A percentile compares a stretch with the other conserved stretches of the same genome.
phyloP scores from a whole-genome alignment of 2,888 invertebrate species.

The Acrocyrtus sp. region DNA sequence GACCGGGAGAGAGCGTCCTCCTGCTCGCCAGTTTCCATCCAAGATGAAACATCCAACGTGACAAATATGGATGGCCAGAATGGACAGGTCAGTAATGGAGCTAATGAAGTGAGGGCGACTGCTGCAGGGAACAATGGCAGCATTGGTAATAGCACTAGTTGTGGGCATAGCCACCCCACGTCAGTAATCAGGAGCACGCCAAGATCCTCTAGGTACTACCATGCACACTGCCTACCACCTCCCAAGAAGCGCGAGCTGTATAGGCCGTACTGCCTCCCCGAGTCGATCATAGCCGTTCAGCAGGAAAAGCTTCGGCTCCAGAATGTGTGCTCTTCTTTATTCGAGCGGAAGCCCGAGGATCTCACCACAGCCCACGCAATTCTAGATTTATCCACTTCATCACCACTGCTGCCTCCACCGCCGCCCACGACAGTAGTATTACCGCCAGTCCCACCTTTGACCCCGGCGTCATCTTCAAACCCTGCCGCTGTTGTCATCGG shows the following conservation, averaged over 20 bases:
- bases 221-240: slow-evolving; percentile 70
- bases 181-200: slow-evolving; percentile 56
- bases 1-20: slow-evolving; percentile 71
- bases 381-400: slow-evolving; percentile 87
- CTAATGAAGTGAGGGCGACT: slow-evolving; percentile 43
- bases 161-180: slow-evolving; percentile 44
- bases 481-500: slow-evolving; percentile 27
- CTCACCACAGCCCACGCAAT: slow-evolving; percentile 89
- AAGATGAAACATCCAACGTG: slow-evolving; percentile 66
- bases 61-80: slow-evolving; percentile 61
- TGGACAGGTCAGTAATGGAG: slow-evolving; percentile 51
- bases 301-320: slow-evolving; percentile 62
- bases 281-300: slow-evolving; percentile 61
- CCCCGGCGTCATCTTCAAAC: slow-evolving; percentile 73
- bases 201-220: slow-evolving; percentile 45
- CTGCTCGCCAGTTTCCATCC: slow-evolving; percentile 61
- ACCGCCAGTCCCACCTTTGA: slow-evolving; percentile 65
- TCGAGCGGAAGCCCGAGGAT: slow-evolving; percentile 71
- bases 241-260: slow-evolving; percentile 93
- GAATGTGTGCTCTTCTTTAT: slow-evolving; percentile 60
- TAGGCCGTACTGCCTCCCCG: slow-evolving; percentile 76
- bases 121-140: slow-evolving; percentile 22
- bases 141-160: slow-evolving; percentile 23
- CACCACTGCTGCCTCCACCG: slow-evolving; percentile 66
- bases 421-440: slow-evolving; percentile 61